These are phyloP conservation scores for Pardosa pseudoannulata DNA, from an alignment of 2,888 invertebrate species.

Conservation along the genomic window DNA sequence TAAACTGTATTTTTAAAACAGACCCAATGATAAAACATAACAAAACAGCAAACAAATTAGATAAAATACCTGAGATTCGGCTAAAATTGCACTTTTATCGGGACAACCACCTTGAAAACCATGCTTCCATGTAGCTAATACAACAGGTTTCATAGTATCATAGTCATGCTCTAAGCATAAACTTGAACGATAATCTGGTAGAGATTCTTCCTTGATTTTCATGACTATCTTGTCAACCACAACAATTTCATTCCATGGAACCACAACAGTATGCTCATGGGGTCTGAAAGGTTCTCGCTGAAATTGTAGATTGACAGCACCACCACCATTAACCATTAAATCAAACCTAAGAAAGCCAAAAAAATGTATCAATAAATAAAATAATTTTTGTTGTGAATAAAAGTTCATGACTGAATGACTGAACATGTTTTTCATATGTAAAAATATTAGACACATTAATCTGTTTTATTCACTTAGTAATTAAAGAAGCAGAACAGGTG, in stretches of 20 bases:
- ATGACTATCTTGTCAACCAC: constrained; percentile 81
- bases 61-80: constrained; percentile 93
- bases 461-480: no score
- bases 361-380: no score
- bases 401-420: no score
- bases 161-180: constrained; percentile 92
- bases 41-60: no score
- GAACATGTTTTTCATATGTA: no score
- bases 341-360: constrained; percentile 96
- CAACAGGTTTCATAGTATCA: constrained; percentile 88
- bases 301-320: constrained; percentile 96
- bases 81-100: constrained; percentile 88
- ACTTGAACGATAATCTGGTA: constrained; percentile 71
- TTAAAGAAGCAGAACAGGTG: no score
- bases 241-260: constrained; percentile 98
- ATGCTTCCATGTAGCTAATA: constrained; percentile 93
- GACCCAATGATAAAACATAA: no score
- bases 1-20: no score
- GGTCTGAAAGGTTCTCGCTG: constrained; percentile 95
- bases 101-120: constrained; percentile 91
- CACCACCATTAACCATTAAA: constrained; percentile 98
- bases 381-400: no score
- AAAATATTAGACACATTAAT: no score
- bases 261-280: constrained; percentile 91
- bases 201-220: constrained; percentile 73